Evolutionary conservation across 2,888 invertebrate species (phyloP), one percentile per base, ranked within the genome.

Genomic region (Drosophila buzzatii): DNA sequence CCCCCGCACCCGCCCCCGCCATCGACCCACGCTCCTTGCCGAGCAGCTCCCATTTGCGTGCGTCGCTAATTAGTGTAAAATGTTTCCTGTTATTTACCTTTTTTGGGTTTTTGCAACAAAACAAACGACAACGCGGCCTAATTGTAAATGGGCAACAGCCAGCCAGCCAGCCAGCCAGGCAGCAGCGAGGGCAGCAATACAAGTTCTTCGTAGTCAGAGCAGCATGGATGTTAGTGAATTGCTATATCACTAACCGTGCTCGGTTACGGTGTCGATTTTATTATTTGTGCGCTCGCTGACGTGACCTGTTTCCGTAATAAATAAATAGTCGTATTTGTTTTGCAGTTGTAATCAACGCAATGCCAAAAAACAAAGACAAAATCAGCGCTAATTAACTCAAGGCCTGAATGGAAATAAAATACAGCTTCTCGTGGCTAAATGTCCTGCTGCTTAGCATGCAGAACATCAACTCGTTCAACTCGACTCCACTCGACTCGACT

Each of bases 31-130:
- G 3, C 23, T 23, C 2, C 2, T 8, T 18, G 1, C n/a, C 18
- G 63, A 68, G 61, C 68, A 69, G 56, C 79, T 59, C 71, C 84
- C 79, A 84, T 85, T 88, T 87, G 88, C 81, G 88, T 86, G 88
- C 82, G 82, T 79, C 85, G 88, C 86, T 87, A 87, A 87, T 87
- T 87, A 87, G 86, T 87, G 88, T 87, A 87, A 87, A 87, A 87
- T 88, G 86, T 87, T 87, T 87, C 86, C 86, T 86, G 88, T 87
- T 87, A 88, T 87, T 87, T 87, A 88, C 86, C 88, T 87, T 81
- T 87, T 88, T 86, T 71, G 85, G 85, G 82, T 76, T 81, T 73
- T 71, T n/a, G 80, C 76, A 85, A 73, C 82, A 82, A 76, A 81
- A 81, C 79, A 73, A 84, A 55, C 39, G 68, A 73, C 64, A 64